Base-by-base conservation (phyloP, 2,797 vertebrate genomes). In the Pangasius mekongensis region DNA sequence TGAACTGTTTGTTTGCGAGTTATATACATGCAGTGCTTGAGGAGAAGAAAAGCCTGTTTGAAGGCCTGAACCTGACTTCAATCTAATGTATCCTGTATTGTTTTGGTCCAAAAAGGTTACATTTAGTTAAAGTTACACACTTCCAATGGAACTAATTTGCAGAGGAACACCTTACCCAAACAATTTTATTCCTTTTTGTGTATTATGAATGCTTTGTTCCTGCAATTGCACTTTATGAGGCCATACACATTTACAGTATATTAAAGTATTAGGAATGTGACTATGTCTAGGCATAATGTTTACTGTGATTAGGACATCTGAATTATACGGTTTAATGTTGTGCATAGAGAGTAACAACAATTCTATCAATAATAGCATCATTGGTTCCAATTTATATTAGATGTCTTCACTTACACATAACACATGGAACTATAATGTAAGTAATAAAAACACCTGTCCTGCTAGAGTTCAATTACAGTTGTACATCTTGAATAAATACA, bases 1-100 rank as follows among this genome's bases (percentile, higher is more conserved):
- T 91, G 92, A 93, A 90, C 86, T 62, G 80, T 93, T 93, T 93
- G 92, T 94, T 94, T 93, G 90, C 92, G 83, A 89, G 77, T 89
- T 91, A 91, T 91, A 89, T 87, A 90, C 91, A 92, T 90, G 69
- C 88, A 89, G 81, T 60, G 83, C 81, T 60, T 67, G n/a, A 88
- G 89, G 87, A 89, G 39, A 82, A 30, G 67, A 89, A 91, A 90
- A 86, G 56, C 69, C 83, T 20, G 73, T 89, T 87, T 85, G 81
- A 86, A 91, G 85, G 88, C 64, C 84, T 87, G 67, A 90, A 85
- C 36, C 74, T 74, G 77, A 89, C 86, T 86, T 90, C 54, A 86
- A 81, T 89, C 52, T 49, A 67, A 76, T 71, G 69, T 58, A 69
- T 84, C 86, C 56, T 54, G 36, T 36, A 27, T 66, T 73, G 67